Conservation (phyloP, 1,140 invertebrate genomes). For the Galleria mellonella region DNA sequence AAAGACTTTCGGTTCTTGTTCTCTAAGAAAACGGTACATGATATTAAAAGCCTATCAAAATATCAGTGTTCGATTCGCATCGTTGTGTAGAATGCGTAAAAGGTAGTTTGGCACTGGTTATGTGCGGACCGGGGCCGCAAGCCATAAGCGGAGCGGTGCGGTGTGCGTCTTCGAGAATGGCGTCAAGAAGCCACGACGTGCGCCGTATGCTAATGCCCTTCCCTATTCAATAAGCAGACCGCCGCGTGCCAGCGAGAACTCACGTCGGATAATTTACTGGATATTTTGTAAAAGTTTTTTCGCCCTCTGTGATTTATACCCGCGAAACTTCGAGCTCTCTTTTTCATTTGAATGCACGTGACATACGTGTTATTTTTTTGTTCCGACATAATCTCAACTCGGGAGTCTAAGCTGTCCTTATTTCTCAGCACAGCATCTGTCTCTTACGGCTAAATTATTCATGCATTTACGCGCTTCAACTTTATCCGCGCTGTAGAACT, state of each 20-base stretch:
- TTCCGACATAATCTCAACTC: slow-evolving; percentile 58
- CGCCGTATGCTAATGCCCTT: slow-evolving; percentile 64
- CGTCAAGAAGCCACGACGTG: slow-evolving; percentile 54
- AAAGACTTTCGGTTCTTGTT: neutral
- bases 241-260: slow-evolving; percentile 65
- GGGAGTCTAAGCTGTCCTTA: slow-evolving; percentile 44
- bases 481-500: slow-evolving; percentile 36
- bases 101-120: neutral
- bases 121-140: neutral
- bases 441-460: slow-evolving; percentile 63
- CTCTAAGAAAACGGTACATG: neutral
- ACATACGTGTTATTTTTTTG: slow-evolving; percentile 70
- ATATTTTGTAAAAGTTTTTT: slow-evolving; percentile 75
- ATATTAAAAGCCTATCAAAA: slow-evolving; percentile 4
- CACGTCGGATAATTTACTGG: slow-evolving; percentile 74
- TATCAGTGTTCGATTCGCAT: neutral
- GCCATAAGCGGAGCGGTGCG: slow-evolving; percentile 12
- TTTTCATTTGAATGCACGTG: slow-evolving; percentile 73
- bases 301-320: slow-evolving; percentile 71
- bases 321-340: slow-evolving; percentile 68
- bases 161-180: slow-evolving; percentile 25
- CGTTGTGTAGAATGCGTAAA: neutral
- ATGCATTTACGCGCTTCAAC: slow-evolving; percentile 57
- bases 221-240: slow-evolving; percentile 73
- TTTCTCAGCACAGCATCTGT: slow-evolving; percentile 55